Evolutionary conservation across 2,797 vertebrate genomes (phyloP), one percentile per base, ranked within the genome.

Genomic region (Cuniculus paca): DNA sequence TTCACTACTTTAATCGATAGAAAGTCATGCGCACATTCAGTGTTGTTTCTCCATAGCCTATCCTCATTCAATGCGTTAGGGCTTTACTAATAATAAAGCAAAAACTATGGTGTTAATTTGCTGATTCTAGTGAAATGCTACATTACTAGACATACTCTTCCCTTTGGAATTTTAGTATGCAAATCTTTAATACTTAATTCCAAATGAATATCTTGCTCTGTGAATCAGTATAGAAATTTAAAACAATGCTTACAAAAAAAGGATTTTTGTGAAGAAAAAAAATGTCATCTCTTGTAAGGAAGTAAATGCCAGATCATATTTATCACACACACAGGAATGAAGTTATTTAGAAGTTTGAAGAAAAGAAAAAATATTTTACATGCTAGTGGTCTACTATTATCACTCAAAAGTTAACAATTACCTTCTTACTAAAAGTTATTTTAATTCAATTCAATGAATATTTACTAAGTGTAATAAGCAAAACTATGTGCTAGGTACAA

Each of bases 61-160:
- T 0, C n/a, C 56, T 74, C 75, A 92, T 97, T 93, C 88, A 95
- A 82, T 63, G 45, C 63, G 96, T 92, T 79, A 94, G 39, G 95
- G 9, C 96, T 97, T 97, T 95, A 95, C 50, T 82, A 96, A 95
- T 82, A 96, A 95, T 72, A 98, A 97, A 39, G 80, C 92, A 96
- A 97, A 94, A 92, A 70, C 10, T 82, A 95, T 31, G 91, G 60
- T 63, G 88, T 95, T 95, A 97, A 97, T 97, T 97, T 56, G 34
- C 24, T 96, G 93, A 81, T 95, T 94, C 56, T 96, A 94, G 28
- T 97, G 94, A 98, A 96, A 74, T 95, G 65, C 28, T 45, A 48
- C 20, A 65, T 97, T 96, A 96, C 65, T 95, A 77, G 91, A 94
- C 31, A 7, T 95, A 95, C 91, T 97, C 63, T 68, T 96, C 93